Evolutionary conservation across 2,113 vertebrate genomes (phyloP).

Genomic region (Lutjanus erythropterus): DNA sequence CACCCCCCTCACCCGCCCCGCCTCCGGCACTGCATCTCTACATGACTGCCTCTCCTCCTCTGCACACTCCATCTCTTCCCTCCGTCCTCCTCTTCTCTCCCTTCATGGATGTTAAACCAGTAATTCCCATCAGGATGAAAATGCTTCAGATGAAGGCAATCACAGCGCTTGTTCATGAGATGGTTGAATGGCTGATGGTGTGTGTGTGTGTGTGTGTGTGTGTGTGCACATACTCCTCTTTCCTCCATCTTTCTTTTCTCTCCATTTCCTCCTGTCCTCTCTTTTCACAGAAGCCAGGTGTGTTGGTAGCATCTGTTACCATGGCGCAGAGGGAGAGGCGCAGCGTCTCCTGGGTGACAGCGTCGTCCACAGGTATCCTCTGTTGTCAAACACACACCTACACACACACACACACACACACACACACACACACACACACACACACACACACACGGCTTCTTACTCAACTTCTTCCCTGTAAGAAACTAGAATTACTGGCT

Average conservation of each 20-base stretch:
- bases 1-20: no score
- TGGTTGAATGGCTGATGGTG: conserved; percentile 11
- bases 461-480: not conserved
- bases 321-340: conserved; percentile 1
- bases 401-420: conserved; percentile 37
- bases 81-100: conserved; percentile 12
- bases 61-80: conserved; percentile 7
- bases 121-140: conserved; percentile 56
- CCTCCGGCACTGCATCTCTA: conserved; percentile 14
- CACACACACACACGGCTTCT: conserved; percentile 1
- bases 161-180: conserved; percentile 37
- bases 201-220: no score
- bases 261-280: not conserved
- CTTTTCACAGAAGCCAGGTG: conserved; percentile 32
- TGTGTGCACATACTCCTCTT: no score
- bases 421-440: not conserved
- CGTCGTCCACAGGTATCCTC: not conserved
- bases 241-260: no score
- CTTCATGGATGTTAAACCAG: conserved; percentile 49
- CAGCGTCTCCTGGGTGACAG: conserved; percentile 2
- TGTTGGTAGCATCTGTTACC: conserved; percentile 58
- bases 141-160: conserved; percentile 27
- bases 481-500: no score
- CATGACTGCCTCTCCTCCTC: conserved; percentile 34
- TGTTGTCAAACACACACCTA: conserved; percentile 27